Conservation (phyloP, 1,140 invertebrate genomes). For the Drosophila obscura region DNA sequence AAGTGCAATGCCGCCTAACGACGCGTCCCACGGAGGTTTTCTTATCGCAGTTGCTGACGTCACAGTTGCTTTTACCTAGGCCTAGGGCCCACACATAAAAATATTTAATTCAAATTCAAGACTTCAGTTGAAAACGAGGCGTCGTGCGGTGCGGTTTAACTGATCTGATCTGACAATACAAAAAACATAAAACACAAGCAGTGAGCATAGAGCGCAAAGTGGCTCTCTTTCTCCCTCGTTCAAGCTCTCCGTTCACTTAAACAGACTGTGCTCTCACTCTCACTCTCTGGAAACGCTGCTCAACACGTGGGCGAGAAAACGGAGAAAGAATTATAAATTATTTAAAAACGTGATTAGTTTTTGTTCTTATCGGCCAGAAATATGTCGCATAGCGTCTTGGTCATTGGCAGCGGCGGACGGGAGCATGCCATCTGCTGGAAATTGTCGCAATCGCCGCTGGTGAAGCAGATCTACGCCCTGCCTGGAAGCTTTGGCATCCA, state of each 20-base stretch:
- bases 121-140: conserved; percentile 61
- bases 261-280: not conserved
- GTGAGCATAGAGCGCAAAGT: conserved; percentile 13
- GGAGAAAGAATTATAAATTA: conserved; percentile 30
- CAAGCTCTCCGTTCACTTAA: conserved; percentile 17
- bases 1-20: conserved; percentile 19
- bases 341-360: conserved; percentile 52
- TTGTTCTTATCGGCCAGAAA: conserved; percentile 25
- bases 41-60: conserved; percentile 48
- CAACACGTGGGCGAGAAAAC: conserved; percentile 62
- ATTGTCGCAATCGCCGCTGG: conserved; percentile 90
- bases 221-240: conserved; percentile 9
- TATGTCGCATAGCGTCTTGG: conserved; percentile 87
- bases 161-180: conserved; percentile 4
- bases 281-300: conserved; percentile 6
- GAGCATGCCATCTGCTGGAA: conserved; percentile 98
- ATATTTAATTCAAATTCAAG: conserved; percentile 49
- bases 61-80: conserved; percentile 40
- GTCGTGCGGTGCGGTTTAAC: conserved; percentile 56
- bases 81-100: conserved; percentile 46
- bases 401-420: conserved; percentile 96
- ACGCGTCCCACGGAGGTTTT: conserved; percentile 17
- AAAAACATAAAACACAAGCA: conserved; percentile 15
- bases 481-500: conserved; percentile 96
- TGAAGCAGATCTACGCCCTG: conserved; percentile 90